Evolutionary conservation across 2,113 vertebrate genomes (phyloP), one percentile per base, ranked within the genome.

Genomic region (Corydoras maculifer): DNA sequence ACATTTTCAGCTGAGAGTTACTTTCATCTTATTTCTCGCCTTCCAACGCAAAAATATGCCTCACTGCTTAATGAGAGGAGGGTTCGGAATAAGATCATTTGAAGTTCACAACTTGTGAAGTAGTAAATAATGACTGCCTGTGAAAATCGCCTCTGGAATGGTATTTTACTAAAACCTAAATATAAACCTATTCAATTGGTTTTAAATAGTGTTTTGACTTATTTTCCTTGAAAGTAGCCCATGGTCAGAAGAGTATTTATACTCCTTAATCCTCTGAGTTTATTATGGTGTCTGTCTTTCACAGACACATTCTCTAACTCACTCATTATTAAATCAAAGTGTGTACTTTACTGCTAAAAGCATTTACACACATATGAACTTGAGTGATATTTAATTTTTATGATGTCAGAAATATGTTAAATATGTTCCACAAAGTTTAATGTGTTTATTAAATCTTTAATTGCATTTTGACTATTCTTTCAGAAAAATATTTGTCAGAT

Each of bases 121-220:
- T 74, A 69, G 78, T 82, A 53, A 83, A 83, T 85, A 80, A 84
- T 85, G 81, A 53, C 57, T 55, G 9, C 7, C 57, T 8, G 0
- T 74, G 51, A 43, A 43, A 43, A 43, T 43, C 4, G 7, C 35
- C 35, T 43, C 35, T 43, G 35, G 35, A 43, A 43, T 43, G 35
- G 35, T 43, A 43, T 84, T 82, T 81, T 31, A 80, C 79, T 18
- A 8, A 18, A 71, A 68, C 63, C 74, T 74, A 73, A n/a, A 13
- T 69, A 31, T 78, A 76, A 83, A 81, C 70, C 48, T 49, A 49
- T 57, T n/a, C 6, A 57, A 4, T 62, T n/a, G 12, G 76, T 73
- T 77, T 35, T 3, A 49, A 59, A 48, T 18, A 25, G 3, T 49
- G 5, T 29, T 71, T 51, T 69, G 58, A 30, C 43, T 55, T 60